These are phyloP conservation scores for Camponotus vicinus DNA, from an alignment of 1,140 invertebrate genomes.

Conservation along the genomic window DNA sequence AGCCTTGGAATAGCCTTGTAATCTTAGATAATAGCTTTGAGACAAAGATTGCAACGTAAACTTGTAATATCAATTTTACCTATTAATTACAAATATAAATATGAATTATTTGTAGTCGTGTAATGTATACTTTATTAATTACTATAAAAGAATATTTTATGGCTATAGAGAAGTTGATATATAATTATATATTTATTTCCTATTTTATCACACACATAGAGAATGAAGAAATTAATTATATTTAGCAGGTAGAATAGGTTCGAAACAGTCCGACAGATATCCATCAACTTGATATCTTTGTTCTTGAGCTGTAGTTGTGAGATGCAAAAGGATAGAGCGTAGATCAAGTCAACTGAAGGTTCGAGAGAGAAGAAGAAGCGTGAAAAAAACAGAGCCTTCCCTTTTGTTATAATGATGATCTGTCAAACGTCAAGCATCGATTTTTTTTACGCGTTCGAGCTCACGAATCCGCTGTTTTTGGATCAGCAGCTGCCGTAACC, in stretches of 20 bases:
- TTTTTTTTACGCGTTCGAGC: slow-evolving; percentile 75
- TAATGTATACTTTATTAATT: not conserved
- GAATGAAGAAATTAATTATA: not conserved
- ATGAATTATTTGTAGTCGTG: not conserved
- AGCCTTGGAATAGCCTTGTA: not conserved
- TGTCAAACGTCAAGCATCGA: slow-evolving; percentile 83
- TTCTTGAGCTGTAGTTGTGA: slow-evolving; percentile 69
- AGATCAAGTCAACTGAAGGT: not conserved
- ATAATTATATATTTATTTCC: slow-evolving; percentile 8
- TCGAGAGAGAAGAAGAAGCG: slow-evolving; percentile 21
- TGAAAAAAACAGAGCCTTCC: slow-evolving; percentile 68
- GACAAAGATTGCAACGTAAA: slow-evolving; percentile 2
- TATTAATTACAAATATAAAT: slow-evolving; percentile 5
- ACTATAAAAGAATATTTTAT: not conserved
- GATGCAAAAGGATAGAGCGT: not conserved
- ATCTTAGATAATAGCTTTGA: not conserved
- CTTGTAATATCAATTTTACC: slow-evolving; percentile 17
- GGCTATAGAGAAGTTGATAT: not conserved
- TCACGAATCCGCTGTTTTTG: slow-evolving; percentile 36
- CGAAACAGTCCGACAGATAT: slow-evolving; percentile 43
- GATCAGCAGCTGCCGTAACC: slow-evolving; percentile 80
- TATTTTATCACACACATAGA: not conserved
- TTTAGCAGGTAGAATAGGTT: not conserved
- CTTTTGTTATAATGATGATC: slow-evolving; percentile 74
- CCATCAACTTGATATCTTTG: slow-evolving; percentile 83